Base-by-base conservation (phyloP, 2,888 invertebrate genomes). In the Andrena trimmerana region DNA sequence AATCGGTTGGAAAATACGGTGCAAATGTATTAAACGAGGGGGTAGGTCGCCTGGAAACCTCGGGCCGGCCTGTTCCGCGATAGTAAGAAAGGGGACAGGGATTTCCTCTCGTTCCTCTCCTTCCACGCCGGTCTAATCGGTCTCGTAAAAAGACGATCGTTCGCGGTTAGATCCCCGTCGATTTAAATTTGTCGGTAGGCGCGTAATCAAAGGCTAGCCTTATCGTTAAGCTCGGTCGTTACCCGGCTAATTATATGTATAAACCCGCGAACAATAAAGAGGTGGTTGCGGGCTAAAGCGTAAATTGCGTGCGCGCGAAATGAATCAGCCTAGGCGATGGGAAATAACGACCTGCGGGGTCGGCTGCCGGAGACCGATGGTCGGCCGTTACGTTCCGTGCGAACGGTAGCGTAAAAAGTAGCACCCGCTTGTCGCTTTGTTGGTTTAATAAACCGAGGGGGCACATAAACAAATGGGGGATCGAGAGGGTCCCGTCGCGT, bases 391-490 rank as follows among this genome's bases (percentile, higher is more conserved):
- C 16, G 33, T 13, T n/a, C 33, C 67, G 75, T 70, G 54, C 70
- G 52, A 71, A 66, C 54, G 33, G 16, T 33, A 48, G 36, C 16
- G 67, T 29, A 73, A 68, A 65, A 63, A 69, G 57, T 74, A 68
- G 67, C 68, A 42, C 52, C 50, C 57, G 71, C 50, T 29, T 31
- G 62, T 66, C 71, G 73, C 62, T 81, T 73, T 75, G 85, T 85
- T 83, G 77, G 74, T 81, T 81, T 80, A 77, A 84, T 82, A 86
- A 80, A 86, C 72, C 73, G 77, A 48, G 50, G 57, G 66, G 70
- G 76, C 72, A 50, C 52, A 83, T 81, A 84, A 82, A 83, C 81
- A 81, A 87, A 84, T 60, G 82, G 42, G 70, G 78, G 59, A 52
- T 70, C 65, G 57, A 57, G 74, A 54, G 70, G 72, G 81, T 67